These are phyloP conservation scores for Temnothorax curvispinosus DNA, from an alignment of 1,140 invertebrate genomes.

Conservation along the genomic window DNA sequence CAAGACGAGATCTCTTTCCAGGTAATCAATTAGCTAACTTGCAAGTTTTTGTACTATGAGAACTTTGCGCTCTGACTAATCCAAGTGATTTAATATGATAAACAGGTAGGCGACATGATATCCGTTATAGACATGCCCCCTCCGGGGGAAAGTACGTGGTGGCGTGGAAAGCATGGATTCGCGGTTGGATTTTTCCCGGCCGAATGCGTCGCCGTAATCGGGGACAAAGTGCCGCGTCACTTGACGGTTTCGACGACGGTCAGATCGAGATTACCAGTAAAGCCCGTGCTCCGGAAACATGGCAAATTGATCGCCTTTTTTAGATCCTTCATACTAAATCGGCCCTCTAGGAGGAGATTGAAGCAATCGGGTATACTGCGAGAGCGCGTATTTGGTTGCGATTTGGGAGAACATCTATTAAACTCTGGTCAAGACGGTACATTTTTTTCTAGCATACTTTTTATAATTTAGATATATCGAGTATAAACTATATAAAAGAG, in stretches of 20 bases:
- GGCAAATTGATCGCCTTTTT: slow-evolving; percentile 98
- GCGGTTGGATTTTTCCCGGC: slow-evolving; percentile 99
- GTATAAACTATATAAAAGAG: background rate
- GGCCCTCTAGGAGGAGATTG: slow-evolving; percentile 94
- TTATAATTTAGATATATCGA: background rate
- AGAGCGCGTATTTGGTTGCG: slow-evolving; percentile 97
- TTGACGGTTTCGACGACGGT: slow-evolving; percentile 90
- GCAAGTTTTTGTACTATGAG: background rate
- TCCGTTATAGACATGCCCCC: slow-evolving; percentile 99
- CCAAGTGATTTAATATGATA: slow-evolving; percentile 68
- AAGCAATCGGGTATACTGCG: slow-evolving; percentile 97
- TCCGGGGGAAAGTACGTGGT: slow-evolving; percentile 97
- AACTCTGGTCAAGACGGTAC: slow-evolving; percentile 96
- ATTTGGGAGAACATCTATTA: slow-evolving; percentile 96
- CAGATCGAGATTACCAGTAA: slow-evolving; percentile 87
- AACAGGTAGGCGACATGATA: slow-evolving; percentile 98
- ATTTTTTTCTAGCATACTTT: slow-evolving; percentile 54
- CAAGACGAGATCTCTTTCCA: slow-evolving; percentile 92
- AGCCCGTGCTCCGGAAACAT: slow-evolving; percentile 96
- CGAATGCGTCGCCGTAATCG: slow-evolving; percentile 97
- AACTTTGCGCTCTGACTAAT: background rate
- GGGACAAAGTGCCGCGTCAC: slow-evolving; percentile 96
- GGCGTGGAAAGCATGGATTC: slow-evolving; percentile 98
- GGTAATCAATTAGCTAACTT: slow-evolving; percentile 78
- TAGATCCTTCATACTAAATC: slow-evolving; percentile 94